Evolutionary conservation across 2,888 invertebrate species (phyloP), one percentile per base, ranked within the genome.

Genomic region (Anoncus sp.): DNA sequence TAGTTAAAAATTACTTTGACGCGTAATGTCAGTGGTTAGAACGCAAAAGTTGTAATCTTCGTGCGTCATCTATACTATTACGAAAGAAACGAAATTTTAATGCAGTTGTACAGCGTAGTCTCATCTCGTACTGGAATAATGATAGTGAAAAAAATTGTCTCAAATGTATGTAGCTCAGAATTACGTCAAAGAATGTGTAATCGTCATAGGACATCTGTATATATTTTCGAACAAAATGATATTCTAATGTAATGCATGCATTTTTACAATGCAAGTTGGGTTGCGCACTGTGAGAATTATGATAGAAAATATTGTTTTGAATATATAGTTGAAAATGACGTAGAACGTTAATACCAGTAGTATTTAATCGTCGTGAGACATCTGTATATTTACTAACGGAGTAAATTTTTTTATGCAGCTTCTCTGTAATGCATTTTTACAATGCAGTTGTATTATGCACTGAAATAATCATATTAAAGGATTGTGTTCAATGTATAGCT

Each of bases 321-420:
- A 10, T 38, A 38, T 38, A 38, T 38, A 10, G 38, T 38, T 38
- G 12, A 38, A 38, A 38, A 12, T 38, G 5, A 38, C 38, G 38
- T 10, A 38, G 12, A 38, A 4, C 2, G 2, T 10, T 66, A 24
- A 40, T n/a, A 43, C 20, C 49, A 20, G 27, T 63, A 14, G 7
- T 5, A 38, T 18, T 9, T 18, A 18, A 35, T 55, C 18, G 2
- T 35, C 14, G n/a, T n/a, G 7, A 16, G 53, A 53, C 55, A n/a
- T 53, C 24, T 53, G 12, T 55, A 35, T 49, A 18, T 69, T 35
- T 57, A 43, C 31, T 12, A 67, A 20, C 9, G 67, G 45, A 55
- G 43, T 40, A 4, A 53, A 55, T 31, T 51, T 35, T 49, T 65
- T n/a, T n/a, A n/a, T n/a, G n/a, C n/a, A n/a, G n/a, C n/a, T n/a